Conservation (phyloP, 2,113 vertebrate species). For the Cromileptes altivelis region DNA sequence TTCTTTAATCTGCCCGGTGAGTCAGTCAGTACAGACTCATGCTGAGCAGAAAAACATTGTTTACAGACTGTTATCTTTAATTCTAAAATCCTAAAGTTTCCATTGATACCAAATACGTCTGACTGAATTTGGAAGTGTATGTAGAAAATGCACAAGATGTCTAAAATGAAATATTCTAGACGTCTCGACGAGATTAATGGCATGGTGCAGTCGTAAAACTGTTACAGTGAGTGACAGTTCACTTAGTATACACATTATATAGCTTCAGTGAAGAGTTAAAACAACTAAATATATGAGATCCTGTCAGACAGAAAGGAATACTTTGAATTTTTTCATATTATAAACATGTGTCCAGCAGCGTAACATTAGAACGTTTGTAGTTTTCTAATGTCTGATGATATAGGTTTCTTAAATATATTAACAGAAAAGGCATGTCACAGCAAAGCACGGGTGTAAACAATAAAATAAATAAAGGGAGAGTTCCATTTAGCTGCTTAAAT, state of each 20-base stretch:
- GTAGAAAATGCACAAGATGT: not conserved
- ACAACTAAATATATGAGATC: not conserved
- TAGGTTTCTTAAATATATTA: not conserved
- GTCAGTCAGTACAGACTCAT: not conserved
- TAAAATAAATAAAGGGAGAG: not conserved
- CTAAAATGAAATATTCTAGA: not conserved
- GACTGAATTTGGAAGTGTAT: not conserved
- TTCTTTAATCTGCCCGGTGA: not conserved
- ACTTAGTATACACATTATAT: not conserved
- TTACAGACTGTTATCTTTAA: not conserved
- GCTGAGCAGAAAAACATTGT: not conserved
- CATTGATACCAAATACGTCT: not conserved
- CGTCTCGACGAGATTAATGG: not conserved
- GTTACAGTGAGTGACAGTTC: not conserved
- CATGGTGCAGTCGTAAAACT: not conserved
- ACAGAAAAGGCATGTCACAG: not conserved
- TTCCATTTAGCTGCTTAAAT: not conserved
- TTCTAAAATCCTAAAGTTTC: not conserved
- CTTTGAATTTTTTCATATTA: not conserved
- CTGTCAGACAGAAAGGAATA: not conserved
- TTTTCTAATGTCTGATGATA: not conserved
- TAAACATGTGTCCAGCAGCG: not conserved
- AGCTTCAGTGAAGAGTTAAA: not conserved
- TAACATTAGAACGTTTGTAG: not conserved
- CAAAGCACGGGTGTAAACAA: not conserved